Percentiles rank a stretch among this genome's conserved stretches.
These are phyloP conservation scores for Clunio marinus DNA, from an alignment of 2,888 invertebrate genomes.

Conservation along the genomic window DNA sequence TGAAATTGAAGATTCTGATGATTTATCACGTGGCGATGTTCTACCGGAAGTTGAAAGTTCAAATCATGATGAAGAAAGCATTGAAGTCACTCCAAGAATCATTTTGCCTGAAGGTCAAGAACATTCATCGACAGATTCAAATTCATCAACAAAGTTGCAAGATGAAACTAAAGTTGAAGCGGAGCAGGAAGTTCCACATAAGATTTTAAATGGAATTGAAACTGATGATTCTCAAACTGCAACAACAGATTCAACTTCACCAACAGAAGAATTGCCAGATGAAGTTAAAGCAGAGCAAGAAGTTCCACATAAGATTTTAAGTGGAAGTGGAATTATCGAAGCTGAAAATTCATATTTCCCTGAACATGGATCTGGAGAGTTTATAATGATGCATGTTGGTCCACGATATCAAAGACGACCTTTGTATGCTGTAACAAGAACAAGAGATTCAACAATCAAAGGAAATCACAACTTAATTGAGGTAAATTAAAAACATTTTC, in stretches of 20 bases:
- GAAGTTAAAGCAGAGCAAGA: constrained; percentile 39
- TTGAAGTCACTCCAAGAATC: too few species aligned
- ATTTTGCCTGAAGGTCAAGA: too few species aligned
- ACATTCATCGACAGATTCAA: too few species aligned
- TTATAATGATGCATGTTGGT: constrained; percentile 48
- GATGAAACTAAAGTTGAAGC: constrained; percentile 28
- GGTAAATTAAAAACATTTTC: constrained; percentile 42
- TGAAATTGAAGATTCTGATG: too few species aligned
- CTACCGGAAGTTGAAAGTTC: too few species aligned
- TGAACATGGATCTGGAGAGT: constrained; percentile 44
- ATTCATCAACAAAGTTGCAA: too few species aligned
- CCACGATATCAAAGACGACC: constrained; percentile 43
- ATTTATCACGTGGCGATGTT: too few species aligned
- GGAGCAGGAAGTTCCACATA: constrained; percentile 40
- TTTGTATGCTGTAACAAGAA: constrained; percentile 49
- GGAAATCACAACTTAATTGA: constrained; percentile 49
- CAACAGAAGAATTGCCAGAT: constrained; percentile 8
- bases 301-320: constrained; percentile 33
- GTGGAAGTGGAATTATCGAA: constrained; percentile 42
- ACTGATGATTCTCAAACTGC: too few species aligned
- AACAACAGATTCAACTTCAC: too few species aligned
- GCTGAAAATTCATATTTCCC: constrained; percentile 46
- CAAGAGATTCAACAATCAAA: constrained; percentile 46
- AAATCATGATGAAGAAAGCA: too few species aligned
- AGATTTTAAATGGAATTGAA: constrained; percentile 39